Conservation (phyloP, 2,113 vertebrate genomes). For the Montifringilla adamsi region DNA sequence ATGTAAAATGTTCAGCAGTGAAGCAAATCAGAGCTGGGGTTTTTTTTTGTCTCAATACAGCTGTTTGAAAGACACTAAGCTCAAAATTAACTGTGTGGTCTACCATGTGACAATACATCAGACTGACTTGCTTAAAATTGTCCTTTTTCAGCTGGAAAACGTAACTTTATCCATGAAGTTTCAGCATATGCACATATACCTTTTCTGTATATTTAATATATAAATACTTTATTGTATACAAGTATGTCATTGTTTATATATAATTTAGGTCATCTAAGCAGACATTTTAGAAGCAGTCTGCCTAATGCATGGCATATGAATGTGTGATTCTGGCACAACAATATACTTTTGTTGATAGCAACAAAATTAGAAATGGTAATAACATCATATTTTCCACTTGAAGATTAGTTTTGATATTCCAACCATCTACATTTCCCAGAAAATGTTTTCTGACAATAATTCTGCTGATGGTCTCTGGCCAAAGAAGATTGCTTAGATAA, state of each 20-base stretch:
- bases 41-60: not conserved
- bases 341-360: conserved; percentile 27
- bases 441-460: conserved; percentile 23
- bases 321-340: not conserved
- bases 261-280: not conserved
- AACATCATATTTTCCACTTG: conserved; percentile 22
- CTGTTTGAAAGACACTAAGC: not conserved
- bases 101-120: not conserved
- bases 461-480: not conserved
- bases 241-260: not conserved
- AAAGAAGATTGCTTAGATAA: not conserved
- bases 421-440: not conserved
- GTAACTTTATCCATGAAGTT: not conserved
- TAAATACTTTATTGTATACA: not conserved
- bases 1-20: not conserved
- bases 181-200: not conserved
- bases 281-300: conserved; percentile 15
- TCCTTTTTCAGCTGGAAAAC: not conserved
- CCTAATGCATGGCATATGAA: conserved; percentile 13
- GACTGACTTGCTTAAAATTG: not conserved
- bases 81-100: not conserved
- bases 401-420: conserved; percentile 39
- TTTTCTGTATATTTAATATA: conserved; percentile 21
- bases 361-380: conserved; percentile 13
- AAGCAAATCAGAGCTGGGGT: not conserved